Evolutionary conservation across 2,113 vertebrate species (phyloP), one percentile per base, ranked within the genome.

Genomic region (Nerophis lumbriciformis): DNA sequence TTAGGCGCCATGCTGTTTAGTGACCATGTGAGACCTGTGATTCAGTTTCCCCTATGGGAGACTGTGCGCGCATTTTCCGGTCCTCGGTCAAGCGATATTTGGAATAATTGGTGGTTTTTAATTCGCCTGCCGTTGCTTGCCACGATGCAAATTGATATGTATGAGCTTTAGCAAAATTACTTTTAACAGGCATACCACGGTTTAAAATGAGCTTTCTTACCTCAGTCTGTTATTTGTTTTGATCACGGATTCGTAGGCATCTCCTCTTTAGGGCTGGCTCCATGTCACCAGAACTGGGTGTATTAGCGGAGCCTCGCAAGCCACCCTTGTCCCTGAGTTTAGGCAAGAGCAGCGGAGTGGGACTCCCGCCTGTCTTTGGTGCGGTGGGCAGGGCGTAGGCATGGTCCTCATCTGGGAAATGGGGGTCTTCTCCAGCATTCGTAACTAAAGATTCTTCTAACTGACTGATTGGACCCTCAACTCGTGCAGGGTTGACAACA

Each of bases 231-330:
- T 86, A 99, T 88, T 97, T 97, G 92, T 97, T 99, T 92, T 98
- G 95, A 92, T 99, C 96, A 88, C 96, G 92, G 91, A 96, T 95
- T 87, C 95, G 93, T 82, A 99, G 92, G 79, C 96, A 99, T 88
- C 95, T 92, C 84, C 95, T 94, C 92, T 99, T 99, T 83, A 95
- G 80, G 63, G 94, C 92, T 65, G 94, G 96, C 86, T 98, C 94
- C 87, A 94, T 90, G 85, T 99, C 95, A 78, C 92, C 92, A 62
- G 89, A 86, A 78, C 87, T 87, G 77, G 85, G 68, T 55, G 73
- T 52, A 47, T 76, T 89, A 80, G 91, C 91, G 75, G 93, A 84
- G 89, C 90, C 92, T 66, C 91, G 82, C 81, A 93, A 88, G 77
- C 90, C 92, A 69, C 91, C 90, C 92, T 97, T 98, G 90, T 98